A percentile compares a stretch with the other conserved stretches of the same genome.
Evolutionary conservation across 35 echinoderm and acorn worm species (phyloP).

Genomic region (Apostichopus californicus): DNA sequence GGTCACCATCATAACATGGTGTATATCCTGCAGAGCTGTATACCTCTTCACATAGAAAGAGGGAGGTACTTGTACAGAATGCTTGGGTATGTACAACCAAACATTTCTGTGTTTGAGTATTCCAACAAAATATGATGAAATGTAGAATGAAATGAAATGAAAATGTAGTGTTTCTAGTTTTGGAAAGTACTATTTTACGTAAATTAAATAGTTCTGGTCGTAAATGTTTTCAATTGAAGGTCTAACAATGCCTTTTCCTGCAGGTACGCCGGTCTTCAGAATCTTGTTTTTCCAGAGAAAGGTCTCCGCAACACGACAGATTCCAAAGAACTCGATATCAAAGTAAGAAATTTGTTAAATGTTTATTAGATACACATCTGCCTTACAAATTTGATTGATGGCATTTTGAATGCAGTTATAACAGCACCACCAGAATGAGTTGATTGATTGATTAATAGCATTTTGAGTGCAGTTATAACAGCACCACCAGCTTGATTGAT

Average conservation of each 20-base stretch:
- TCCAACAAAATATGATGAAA: too few species aligned
- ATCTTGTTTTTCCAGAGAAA: conserved; percentile 23
- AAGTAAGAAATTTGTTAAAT: neutral
- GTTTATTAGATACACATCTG: too few species aligned
- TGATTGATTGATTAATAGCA: too few species aligned
- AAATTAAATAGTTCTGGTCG: neutral
- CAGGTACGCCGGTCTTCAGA: conserved; percentile 37
- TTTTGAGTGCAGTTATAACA: too few species aligned
- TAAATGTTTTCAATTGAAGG: neutral
- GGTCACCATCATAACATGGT: conserved; percentile 48
- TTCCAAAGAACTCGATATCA: neutral
- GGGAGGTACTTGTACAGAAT: conserved; percentile 31
- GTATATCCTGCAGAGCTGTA: conserved; percentile 41
- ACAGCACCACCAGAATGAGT: too few species aligned
- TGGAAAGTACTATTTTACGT: neutral
- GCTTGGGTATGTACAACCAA: neutral
- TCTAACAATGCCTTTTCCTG: neutral
- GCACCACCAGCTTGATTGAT: too few species aligned
- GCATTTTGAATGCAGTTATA: too few species aligned
- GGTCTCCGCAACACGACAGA: neutral
- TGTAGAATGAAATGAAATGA: neutral
- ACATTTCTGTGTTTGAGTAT: neutral
- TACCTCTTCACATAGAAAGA: conserved; percentile 32
- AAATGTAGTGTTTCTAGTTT: neutral
- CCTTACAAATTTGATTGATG: too few species aligned